Conservation (phyloP, 2,888 invertebrate species). For the Yponomeuta evonymella region DNA sequence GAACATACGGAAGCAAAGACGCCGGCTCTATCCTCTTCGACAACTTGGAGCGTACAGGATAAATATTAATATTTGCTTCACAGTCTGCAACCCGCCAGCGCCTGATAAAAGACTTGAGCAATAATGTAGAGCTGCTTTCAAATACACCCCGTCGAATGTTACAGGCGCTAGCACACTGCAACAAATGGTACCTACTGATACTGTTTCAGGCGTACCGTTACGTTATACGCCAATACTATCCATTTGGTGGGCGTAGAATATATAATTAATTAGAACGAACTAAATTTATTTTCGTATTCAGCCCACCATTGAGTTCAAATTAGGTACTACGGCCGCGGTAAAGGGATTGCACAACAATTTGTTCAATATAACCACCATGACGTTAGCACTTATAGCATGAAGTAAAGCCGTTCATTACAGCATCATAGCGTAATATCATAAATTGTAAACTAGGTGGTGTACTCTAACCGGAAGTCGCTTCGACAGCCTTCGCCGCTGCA, state of each 20-base stretch:
- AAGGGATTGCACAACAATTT: neutral
- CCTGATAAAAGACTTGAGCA: slow-evolving; percentile 14
- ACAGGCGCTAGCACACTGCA: neutral
- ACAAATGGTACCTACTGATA: neutral
- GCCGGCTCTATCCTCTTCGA: slow-evolving; percentile 1
- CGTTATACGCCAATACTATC: neutral
- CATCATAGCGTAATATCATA: slow-evolving; percentile 16
- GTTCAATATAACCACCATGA: neutral
- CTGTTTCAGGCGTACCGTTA: neutral
- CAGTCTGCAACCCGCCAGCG: slow-evolving; percentile 12
- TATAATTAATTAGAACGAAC: neutral
- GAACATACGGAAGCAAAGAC: neutral
- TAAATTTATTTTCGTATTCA: neutral
- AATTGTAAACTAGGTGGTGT: slow-evolving; percentile 50
- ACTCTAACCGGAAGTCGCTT: slow-evolving; percentile 73
- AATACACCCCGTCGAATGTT: neutral
- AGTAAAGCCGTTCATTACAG: slow-evolving; percentile 13
- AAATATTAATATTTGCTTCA: slow-evolving; percentile 13
- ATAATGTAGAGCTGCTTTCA: slow-evolving; percentile 6
- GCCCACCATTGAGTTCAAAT: neutral
- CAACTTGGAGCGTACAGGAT: slow-evolving; percentile 5
- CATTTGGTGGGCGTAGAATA: neutral
- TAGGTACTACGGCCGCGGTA: neutral
- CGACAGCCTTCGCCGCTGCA: slow-evolving; percentile 70
- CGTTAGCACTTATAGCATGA: neutral